Percentiles rank a stretch among this genome's conserved stretches.
Conservation (phyloP, 2,797 vertebrate species). For the Cirrhinus molitorella region DNA sequence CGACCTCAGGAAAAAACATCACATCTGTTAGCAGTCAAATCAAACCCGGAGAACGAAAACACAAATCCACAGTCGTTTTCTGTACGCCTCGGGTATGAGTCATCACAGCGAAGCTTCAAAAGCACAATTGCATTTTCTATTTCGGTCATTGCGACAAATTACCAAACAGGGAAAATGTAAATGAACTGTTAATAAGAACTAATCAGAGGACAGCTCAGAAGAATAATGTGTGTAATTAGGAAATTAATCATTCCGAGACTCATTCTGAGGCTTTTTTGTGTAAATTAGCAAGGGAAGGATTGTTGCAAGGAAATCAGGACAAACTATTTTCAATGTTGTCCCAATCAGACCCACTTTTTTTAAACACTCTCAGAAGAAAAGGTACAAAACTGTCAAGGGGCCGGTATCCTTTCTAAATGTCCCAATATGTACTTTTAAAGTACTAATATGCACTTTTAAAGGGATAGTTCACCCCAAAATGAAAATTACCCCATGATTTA, state of each 20-base stretch:
- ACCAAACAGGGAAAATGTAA: neutral
- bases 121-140: constrained; percentile 1
- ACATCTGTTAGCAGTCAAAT: constrained; percentile 13
- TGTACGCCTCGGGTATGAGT: neutral
- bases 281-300: neutral
- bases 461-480: too few relatives aligned
- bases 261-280: neutral
- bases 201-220: neutral
- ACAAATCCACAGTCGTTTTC: neutral
- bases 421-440: too few relatives aligned
- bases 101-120: neutral
- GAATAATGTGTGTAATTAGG: constrained; percentile 5
- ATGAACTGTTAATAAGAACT: constrained; percentile 35
- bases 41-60: neutral
- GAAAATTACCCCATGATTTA: too few relatives aligned
- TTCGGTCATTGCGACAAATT: constrained; percentile 19
- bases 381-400: neutral
- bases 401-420: neutral
- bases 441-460: too few relatives aligned
- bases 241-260: constrained; percentile 6
- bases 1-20: constrained; percentile 1
- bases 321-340: neutral
- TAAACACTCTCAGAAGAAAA: neutral
- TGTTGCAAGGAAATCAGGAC: constrained; percentile 11
- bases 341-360: constrained; percentile 8